Evolutionary conservation across 2,797 vertebrate genomes (phyloP), one percentile per base, ranked within the genome.

Genomic region (Craterocephalus amniculus): DNA sequence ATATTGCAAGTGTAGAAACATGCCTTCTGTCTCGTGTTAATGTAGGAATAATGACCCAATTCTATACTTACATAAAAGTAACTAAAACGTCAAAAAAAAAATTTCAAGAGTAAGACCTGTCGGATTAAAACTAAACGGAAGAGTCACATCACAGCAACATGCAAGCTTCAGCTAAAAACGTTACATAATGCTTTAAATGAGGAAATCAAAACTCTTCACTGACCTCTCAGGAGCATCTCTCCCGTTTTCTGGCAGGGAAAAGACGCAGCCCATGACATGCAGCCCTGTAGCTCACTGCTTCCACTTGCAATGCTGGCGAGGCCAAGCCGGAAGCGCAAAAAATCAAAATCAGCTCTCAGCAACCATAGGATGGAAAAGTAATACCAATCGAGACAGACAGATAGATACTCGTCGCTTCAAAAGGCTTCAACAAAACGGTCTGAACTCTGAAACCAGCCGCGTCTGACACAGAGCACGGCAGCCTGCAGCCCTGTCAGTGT

Each of bases 241-340:
- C 77, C 96, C 94, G 67, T 97, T 96, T 78, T 70, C 91, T 0
- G 94, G 95, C 84, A 94, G 90, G 0, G 97, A 97, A 92, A 95
- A 97, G n/a, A 92, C 79, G 10, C 97, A 99, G 83, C 97, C 97
- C 97, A 99, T 95, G 88, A 79, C 91, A 88, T 78, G 76, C 78
- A 84, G 83, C 81, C 87, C 84, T 78, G 66, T 79, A 76, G 82
- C 74, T 73, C 80, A 63, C 78, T 70, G 63, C 74, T 79, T 75
- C 78, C 84, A 81, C 86, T 78, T 89, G 78, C 87, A 76, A 75
- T 57, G 60, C 75, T 70, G 81, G 84, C 89, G 74, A 85, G 76
- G 74, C 76, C 73, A 79, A 87, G 29, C 76, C 35, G 62, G 77
- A 75, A 79, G 78, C 78, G 2, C 79, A 87, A 73, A 67, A 78